phyloP scores from a whole-genome alignment of 2,113 vertebrate genomes.

The Pimephales promelas region DNA sequence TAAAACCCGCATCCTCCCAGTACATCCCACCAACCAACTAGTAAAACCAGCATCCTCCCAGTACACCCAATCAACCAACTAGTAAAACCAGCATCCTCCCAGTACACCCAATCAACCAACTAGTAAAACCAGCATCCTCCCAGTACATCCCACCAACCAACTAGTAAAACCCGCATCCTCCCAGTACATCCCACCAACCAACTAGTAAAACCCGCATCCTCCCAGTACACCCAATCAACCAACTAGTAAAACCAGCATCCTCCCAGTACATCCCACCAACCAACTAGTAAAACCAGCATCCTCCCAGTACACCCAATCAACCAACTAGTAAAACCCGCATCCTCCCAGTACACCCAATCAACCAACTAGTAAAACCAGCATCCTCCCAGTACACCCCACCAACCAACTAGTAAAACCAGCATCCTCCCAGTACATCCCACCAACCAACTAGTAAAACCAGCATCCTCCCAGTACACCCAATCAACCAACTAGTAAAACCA shows the following conservation, averaged over 20 bases:
- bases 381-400: background rate
- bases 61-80: background rate
- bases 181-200: background rate
- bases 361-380: background rate
- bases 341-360: background rate
- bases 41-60: background rate
- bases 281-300: background rate
- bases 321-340: background rate
- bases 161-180: background rate
- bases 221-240: background rate
- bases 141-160: background rate
- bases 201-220: background rate
- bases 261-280: background rate
- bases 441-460: background rate
- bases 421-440: background rate
- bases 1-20: background rate
- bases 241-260: background rate
- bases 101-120: background rate
- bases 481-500: background rate
- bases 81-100: background rate
- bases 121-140: background rate
- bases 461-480: background rate
- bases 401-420: background rate
- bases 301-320: background rate
- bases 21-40: background rate